Percentiles rank a stretch among this genome's conserved stretches.
Evolutionary conservation across 2,888 invertebrate genomes (phyloP).

Genomic region (Diaphora mendica): DNA sequence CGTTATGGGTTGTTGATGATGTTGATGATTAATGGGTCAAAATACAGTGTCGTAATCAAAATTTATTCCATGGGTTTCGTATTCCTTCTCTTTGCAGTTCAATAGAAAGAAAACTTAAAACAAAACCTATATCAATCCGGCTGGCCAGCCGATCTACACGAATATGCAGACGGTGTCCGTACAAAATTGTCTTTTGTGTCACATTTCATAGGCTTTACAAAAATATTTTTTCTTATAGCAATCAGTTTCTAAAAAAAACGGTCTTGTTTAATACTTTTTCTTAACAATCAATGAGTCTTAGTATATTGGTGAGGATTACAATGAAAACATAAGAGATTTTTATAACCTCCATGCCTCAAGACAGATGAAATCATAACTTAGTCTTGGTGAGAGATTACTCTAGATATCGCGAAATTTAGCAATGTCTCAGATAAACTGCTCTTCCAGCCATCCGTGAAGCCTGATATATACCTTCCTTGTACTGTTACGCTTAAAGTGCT

Average conservation of each 20-base stretch:
- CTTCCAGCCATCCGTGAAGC: constrained; percentile 59
- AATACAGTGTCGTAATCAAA: too few species aligned
- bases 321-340: not conserved
- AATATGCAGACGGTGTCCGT: too few species aligned
- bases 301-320: not conserved
- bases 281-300: not conserved
- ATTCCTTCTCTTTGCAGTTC: too few species aligned
- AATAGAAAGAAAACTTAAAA: too few species aligned
- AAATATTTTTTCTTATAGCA: not conserved
- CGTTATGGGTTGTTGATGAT: too few species aligned
- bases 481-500: not conserved
- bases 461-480: constrained; percentile 50
- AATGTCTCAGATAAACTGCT: constrained; percentile 57
- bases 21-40: too few species aligned
- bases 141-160: too few species aligned
- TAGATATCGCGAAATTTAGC: constrained; percentile 53
- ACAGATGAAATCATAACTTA: constrained; percentile 55
- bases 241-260: not conserved
- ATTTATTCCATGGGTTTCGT: too few species aligned
- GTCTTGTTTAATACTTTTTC: not conserved
- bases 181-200: too few species aligned
- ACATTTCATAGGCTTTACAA: not conserved
- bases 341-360: constrained; percentile 26
- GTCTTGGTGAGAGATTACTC: constrained; percentile 43
- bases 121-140: too few species aligned